A percentile compares a stretch with the other conserved stretches of the same genome.
These are phyloP conservation scores for Linepithema humile DNA, from an alignment of 1,140 invertebrate genomes.

Conservation along the genomic window DNA sequence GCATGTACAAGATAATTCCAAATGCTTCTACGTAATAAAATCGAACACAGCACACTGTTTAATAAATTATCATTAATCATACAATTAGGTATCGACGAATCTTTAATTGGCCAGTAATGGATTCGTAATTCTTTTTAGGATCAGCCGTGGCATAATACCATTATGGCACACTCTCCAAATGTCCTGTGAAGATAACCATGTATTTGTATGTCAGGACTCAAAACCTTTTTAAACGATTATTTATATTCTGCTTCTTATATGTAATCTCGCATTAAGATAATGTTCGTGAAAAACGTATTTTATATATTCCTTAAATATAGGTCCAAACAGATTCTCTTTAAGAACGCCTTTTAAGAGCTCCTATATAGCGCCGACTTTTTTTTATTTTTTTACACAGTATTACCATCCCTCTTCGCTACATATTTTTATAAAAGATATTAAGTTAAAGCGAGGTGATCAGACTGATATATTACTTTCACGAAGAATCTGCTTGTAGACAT, in stretches of 20 bases:
- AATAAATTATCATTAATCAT: neutral
- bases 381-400: neutral
- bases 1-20: neutral
- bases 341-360: no score
- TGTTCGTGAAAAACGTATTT: neutral
- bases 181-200: constrained; percentile 23
- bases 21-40: neutral
- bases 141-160: constrained; percentile 66
- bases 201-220: constrained; percentile 29
- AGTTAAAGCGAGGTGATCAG: neutral
- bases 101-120: constrained; percentile 37
- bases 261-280: constrained; percentile 7
- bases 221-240: constrained; percentile 16
- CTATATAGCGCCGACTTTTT: neutral
- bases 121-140: constrained; percentile 72
- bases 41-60: neutral
- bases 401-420: no score
- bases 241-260: constrained; percentile 36
- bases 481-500: constrained; percentile 14
- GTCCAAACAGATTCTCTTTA: neutral
- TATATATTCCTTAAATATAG: constrained; percentile 2
- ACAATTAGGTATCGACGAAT: neutral
- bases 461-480: constrained; percentile 13
- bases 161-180: constrained; percentile 54
- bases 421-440: neutral